These are phyloP conservation scores for Meles meles DNA, from an alignment of 2,113 vertebrate species.

Conservation along the genomic window DNA sequence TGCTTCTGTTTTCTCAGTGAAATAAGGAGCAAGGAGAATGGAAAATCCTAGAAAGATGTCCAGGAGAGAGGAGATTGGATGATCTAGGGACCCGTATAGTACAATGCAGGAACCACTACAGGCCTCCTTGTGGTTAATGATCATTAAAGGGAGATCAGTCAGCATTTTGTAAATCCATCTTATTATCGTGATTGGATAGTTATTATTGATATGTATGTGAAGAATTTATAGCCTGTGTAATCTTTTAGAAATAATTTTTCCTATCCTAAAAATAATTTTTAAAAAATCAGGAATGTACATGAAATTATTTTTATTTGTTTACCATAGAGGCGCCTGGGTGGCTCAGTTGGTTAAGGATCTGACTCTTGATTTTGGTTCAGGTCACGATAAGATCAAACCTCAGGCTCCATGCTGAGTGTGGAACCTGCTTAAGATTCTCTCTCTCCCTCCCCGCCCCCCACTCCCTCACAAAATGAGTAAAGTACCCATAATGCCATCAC, in stretches of 20 bases:
- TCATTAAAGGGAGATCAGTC: neutral
- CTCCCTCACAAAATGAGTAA: neutral
- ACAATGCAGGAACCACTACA: neutral
- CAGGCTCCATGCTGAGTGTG: neutral
- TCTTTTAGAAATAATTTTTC: slow-evolving; percentile 20
- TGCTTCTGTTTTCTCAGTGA: slow-evolving; percentile 17
- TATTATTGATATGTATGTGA: neutral
- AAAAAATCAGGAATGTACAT: neutral
- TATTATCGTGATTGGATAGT: neutral
- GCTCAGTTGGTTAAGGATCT: neutral
- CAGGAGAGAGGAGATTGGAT: neutral
- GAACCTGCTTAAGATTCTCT: neutral
- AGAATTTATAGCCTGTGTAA: neutral
- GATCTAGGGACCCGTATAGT: neutral
- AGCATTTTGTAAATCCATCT: slow-evolving; percentile 2
- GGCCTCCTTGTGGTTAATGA: neutral
- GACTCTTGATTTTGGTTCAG: neutral
- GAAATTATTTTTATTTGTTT: neutral
- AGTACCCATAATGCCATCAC: neutral
- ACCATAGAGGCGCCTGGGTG: neutral
- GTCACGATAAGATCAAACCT: neutral
- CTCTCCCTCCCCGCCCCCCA: too few relatives aligned
- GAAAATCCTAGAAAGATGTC: neutral
- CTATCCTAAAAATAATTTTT: neutral
- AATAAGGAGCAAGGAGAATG: neutral